These are phyloP conservation scores for Sinocyclocheilus anshuiensis DNA, from an alignment of 2,113 vertebrate species.

Conservation along the genomic window DNA sequence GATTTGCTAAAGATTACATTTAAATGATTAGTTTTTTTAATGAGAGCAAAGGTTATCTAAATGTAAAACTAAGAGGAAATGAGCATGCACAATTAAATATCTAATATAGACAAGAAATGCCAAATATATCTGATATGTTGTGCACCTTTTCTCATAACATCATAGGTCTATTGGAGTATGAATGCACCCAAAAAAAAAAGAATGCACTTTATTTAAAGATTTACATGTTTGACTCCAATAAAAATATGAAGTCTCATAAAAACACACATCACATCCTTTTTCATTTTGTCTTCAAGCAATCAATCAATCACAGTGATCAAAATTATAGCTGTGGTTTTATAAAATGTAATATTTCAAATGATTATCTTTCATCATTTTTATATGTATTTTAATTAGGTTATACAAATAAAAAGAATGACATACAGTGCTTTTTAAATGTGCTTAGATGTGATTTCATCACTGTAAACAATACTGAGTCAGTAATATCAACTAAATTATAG, in stretches of 20 bases:
- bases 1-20: too few species aligned
- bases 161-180: neutral
- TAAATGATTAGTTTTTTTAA: too few species aligned
- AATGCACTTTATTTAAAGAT: neutral
- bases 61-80: too few species aligned
- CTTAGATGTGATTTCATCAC: conserved; percentile 9
- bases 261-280: neutral
- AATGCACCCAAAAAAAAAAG: neutral
- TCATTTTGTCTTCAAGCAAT: neutral
- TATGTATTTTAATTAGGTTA: neutral
- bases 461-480: conserved; percentile 19
- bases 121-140: neutral
- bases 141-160: neutral
- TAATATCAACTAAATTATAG: neutral
- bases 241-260: neutral
- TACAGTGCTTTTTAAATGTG: conserved; percentile 3
- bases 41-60: too few species aligned
- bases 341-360: neutral
- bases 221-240: neutral
- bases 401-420: neutral
- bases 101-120: neutral
- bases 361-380: neutral
- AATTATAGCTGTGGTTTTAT: neutral
- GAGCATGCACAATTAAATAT: too few species aligned
- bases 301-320: conserved; percentile 1